These are phyloP conservation scores for Rhynchonycteris naso DNA, from an alignment of 2,797 vertebrate species.

Conservation along the genomic window DNA sequence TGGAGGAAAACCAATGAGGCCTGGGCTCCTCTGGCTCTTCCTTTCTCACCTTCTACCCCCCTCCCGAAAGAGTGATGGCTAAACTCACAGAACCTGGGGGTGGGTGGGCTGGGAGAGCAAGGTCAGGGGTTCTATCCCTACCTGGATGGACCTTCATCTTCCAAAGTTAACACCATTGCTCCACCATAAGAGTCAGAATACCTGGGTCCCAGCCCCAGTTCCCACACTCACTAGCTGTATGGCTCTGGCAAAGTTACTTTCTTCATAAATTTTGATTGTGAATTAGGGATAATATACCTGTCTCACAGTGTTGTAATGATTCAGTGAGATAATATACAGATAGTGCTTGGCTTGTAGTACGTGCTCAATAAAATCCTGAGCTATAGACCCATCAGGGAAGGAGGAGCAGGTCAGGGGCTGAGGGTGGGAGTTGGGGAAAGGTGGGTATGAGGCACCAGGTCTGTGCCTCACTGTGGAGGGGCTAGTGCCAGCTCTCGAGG, in stretches of 20 bases:
- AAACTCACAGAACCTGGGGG: neutral
- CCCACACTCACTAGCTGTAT: neutral
- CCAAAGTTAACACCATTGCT: neutral
- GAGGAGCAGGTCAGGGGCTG: neutral
- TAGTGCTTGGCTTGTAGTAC: neutral
- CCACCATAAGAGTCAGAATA: neutral
- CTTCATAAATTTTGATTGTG: neutral
- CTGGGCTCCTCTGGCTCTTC: fast-evolving
- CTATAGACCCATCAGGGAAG: neutral
- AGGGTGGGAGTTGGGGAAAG: neutral
- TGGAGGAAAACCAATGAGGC: neutral
- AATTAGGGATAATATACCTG: neutral
- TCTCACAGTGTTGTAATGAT: neutral
- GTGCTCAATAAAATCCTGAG: neutral
- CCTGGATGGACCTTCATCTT: neutral
- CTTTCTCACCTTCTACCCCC: fast-evolving
- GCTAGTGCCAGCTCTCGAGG: neutral
- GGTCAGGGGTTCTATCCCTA: no score
- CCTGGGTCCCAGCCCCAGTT: neutral
- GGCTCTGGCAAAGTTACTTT: neutral
- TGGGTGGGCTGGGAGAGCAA: neutral
- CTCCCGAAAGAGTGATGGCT: neutral
- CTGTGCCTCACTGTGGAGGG: neutral
- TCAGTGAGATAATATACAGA: neutral
- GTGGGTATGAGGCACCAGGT: neutral